These are phyloP conservation scores for Alsophila aescularia DNA, from an alignment of 2,888 invertebrate genomes.

Conservation along the genomic window DNA sequence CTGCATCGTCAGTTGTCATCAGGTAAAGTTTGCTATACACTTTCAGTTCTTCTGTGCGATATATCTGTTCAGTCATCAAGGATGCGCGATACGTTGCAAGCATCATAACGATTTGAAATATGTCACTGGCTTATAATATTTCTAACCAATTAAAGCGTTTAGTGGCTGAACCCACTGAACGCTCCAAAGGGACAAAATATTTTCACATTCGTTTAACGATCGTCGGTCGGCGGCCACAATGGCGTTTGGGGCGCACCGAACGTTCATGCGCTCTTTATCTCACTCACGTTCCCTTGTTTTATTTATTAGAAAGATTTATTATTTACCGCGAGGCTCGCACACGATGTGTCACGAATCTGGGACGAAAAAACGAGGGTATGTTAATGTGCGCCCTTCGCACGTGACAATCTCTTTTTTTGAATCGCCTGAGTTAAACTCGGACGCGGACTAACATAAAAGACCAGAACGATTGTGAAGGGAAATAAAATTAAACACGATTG, in stretches of 20 bases:
- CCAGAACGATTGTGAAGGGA: background rate
- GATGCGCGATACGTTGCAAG: too few species aligned
- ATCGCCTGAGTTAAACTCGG: conserved; percentile 55
- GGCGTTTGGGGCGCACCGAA: conserved; percentile 81
- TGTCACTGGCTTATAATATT: too few species aligned
- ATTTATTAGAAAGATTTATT: conserved; percentile 85
- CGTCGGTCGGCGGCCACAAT: conserved; percentile 71
- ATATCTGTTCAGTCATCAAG: too few species aligned
- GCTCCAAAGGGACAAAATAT: conserved; percentile 73
- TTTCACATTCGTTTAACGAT: conserved; percentile 81
- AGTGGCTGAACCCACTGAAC: conserved; percentile 27
- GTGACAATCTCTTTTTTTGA: conserved; percentile 68
- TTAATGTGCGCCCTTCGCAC: conserved; percentile 75
- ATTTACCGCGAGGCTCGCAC: conserved; percentile 81
- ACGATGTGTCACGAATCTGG: conserved; percentile 82
- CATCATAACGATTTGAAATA: too few species aligned
- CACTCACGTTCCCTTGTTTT: conserved; percentile 82
- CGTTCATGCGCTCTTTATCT: conserved; percentile 79
- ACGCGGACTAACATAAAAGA: conserved; percentile 25
- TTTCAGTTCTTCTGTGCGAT: too few species aligned
- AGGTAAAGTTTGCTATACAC: too few species aligned
- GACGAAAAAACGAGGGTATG: conserved; percentile 77
- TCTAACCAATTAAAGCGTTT: too few species aligned
- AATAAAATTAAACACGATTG: too few species aligned
- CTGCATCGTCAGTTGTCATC: too few species aligned